Conservation (phyloP, 2,888 invertebrate genomes). For the Agrotis clavis region DNA sequence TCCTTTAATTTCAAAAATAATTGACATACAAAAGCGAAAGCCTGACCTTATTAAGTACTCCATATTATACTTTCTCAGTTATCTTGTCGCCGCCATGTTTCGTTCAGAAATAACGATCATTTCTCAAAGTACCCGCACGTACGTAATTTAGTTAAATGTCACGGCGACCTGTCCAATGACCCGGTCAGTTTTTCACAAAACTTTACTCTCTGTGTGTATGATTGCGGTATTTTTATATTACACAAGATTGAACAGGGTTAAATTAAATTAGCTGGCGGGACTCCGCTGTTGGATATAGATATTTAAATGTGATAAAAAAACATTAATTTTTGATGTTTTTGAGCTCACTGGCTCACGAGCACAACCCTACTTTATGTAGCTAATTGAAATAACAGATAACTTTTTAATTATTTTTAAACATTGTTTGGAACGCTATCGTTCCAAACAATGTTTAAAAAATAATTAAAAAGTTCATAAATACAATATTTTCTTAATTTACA, state of each 20-base stretch:
- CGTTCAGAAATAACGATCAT: constrained; percentile 44
- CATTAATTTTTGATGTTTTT: background rate
- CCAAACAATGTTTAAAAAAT: too few relatives aligned
- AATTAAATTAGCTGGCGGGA: background rate
- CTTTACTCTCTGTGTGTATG: constrained; percentile 46
- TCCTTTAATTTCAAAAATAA: constrained; percentile 30
- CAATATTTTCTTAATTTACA: too few relatives aligned
- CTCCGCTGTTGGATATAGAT: background rate
- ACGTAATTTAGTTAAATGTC: constrained; percentile 69
- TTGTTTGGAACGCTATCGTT: too few relatives aligned
- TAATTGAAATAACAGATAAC: too few relatives aligned
- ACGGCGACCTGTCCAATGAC: constrained; percentile 72
- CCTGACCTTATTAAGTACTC: constrained; percentile 34
- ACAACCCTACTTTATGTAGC: too few relatives aligned
- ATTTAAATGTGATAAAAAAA: background rate
- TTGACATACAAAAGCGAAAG: constrained; percentile 47
- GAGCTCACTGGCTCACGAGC: too few relatives aligned
- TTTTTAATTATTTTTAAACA: too few relatives aligned
- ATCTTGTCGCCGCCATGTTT: constrained; percentile 31
- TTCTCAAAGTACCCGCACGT: constrained; percentile 47
- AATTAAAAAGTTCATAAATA: too few relatives aligned
- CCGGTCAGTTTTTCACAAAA: constrained; percentile 77
- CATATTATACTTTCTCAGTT: constrained; percentile 44
- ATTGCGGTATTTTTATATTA: constrained; percentile 59
- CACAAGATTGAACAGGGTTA: constrained; percentile 34